phyloP scores from a whole-genome alignment of 2,888 invertebrate species.

The Lamproptera curius region DNA sequence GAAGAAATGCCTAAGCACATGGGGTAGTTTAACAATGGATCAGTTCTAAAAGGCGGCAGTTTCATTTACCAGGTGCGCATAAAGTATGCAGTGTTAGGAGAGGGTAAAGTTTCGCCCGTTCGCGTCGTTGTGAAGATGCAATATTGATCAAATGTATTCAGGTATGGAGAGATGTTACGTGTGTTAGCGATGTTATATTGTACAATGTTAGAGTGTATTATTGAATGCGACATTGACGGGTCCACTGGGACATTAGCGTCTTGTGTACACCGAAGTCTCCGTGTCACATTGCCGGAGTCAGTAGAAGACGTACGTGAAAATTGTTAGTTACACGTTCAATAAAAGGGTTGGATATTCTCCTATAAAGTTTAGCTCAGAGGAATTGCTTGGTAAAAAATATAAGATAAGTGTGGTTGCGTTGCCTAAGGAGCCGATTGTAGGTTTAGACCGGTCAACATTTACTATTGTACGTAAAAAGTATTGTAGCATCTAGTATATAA shows the following conservation, averaged over 20 bases:
- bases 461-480: no score
- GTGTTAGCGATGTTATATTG: constrained; percentile 1
- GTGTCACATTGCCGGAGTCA: no score
- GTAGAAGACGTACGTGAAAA: no score
- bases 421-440: no score
- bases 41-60: constrained; percentile 34
- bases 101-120: constrained; percentile 25
- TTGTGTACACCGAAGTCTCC: no score
- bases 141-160: constrained; percentile 28
- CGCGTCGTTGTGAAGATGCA: constrained; percentile 28
- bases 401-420: no score
- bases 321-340: no score
- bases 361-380: no score
- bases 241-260: not conserved
- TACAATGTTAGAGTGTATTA: constrained; percentile 6
- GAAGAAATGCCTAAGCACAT: constrained; percentile 4
- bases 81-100: constrained; percentile 42
- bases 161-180: constrained; percentile 22
- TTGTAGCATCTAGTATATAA: no score
- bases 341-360: no score
- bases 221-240: constrained; percentile 3
- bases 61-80: constrained; percentile 39
- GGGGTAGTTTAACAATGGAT: constrained; percentile 40
- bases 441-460: no score
- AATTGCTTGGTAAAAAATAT: no score